Base-by-base conservation (phyloP, 2,888 invertebrate genomes). In the Andrena bucephala region DNA sequence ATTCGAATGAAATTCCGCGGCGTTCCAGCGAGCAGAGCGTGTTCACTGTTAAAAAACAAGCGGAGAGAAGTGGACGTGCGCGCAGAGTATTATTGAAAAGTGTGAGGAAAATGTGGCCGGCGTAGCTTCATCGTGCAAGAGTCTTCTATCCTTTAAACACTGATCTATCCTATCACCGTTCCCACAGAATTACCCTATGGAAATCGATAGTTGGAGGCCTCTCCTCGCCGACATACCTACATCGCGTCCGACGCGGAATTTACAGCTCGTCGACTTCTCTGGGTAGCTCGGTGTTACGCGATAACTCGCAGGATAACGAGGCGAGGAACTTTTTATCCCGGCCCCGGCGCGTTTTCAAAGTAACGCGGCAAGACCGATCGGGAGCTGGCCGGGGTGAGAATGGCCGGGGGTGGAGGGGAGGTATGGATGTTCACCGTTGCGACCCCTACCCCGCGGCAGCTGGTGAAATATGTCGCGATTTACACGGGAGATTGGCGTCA, bases 391-490 rank as follows among this genome's bases (percentile, higher is more conserved):
- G 54, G 36, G 20, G 13, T 3, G 33, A 60, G 8, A 50, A 8
- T 71, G 48, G 66, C 24, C 57, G 4, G 54, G 48, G 66, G 24
- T 65, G 7, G 50, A 29, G 71, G 27, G 29, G 20, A 13, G 10
- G 48, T 13, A 59, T 48, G 67, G 48, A 66, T 73, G 68, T 62
- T 68, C 69, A 54, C 54, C 31, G 65, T 63, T 68, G 13, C 59
- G 62, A 70, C 83, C 83, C 82, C 77, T 31, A 76, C 68, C 81
- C 76, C 77, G 71, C 83, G 76, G 63, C 31, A 77, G 89, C 89
- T 91, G 90, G 92, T 93, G 93, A 94, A 93, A 94, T 94, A 94
- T 93, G 93, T 93, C 93, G 93, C 93, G 93, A 94, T 94, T 93
- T 93, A 93, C 92, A 93, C 93, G 92, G 91, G 91, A 93, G 93